Evolutionary conservation across 2,888 invertebrate species (phyloP), one percentile per base, ranked within the genome.

Genomic region (Hermaeophaga mercurialis): DNA sequence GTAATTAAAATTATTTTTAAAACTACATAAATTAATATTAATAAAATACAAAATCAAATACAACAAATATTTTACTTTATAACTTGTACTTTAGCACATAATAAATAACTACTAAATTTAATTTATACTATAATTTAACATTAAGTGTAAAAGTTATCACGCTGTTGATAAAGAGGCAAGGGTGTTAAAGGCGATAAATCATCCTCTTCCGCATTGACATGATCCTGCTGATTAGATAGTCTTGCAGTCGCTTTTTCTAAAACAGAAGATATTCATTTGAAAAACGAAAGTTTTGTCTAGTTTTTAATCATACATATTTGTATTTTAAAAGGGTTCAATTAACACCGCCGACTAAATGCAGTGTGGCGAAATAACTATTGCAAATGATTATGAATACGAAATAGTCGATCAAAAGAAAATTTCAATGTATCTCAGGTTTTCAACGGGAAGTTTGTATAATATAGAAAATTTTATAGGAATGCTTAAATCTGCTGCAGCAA

Each of bases 81-180:
- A 48, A 48, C 48, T 48, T 50, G 50, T 50, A 50, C 50, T 50
- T 50, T 33, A 14, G 31, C 17, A 50, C 19, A 31, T 17, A 39
- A 49, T 49, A 49, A 49, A 38, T 48, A 48, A 48, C 31, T 46
- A 31, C 18, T 45, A 36, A 9, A 24, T 36, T 33, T 46, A 36
- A 31, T 31, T n/a, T 31, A 31, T 39, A 39, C 11, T 39, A 2
- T 19, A 41, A 41, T 38, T 31, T 15, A 33, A 41, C 24, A 41
- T 62, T 76, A 77, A 73, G 75, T 77, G 76, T 88, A 91, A 80
- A 85, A 91, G 77, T 92, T 92, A 73, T 92, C 91, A 73, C 92
- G 84, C 78, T 92, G 91, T 78, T 93, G 92, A 74, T 90, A 90
- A 63, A 92, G 83, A 49, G 92, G 92, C 74, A 92, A 81, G 74